phyloP scores from a whole-genome alignment of 2,888 invertebrate genomes.

The Amiota minor region DNA sequence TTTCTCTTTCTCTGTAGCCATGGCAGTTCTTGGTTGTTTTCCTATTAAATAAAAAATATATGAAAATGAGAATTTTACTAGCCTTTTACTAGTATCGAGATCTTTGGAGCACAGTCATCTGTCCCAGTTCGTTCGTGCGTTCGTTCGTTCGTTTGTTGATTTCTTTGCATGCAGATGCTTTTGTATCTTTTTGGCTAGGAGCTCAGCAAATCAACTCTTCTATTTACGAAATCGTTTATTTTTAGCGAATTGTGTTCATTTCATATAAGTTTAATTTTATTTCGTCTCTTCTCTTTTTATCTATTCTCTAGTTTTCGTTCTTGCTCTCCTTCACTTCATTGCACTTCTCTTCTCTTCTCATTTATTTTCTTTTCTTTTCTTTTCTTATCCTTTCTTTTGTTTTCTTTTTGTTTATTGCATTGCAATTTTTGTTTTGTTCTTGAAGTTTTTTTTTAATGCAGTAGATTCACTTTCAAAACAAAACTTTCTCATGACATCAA shows the following conservation, averaged over 20 bases:
- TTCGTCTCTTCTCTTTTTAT: not conserved
- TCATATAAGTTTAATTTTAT: not conserved
- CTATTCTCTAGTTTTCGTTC: not conserved
- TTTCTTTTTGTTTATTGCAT: not conserved
- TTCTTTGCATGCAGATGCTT: not conserved
- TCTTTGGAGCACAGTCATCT: too few relatives aligned
- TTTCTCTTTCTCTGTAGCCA: not conserved
- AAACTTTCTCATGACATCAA: too few relatives aligned
- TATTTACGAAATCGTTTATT: slow-evolving; percentile 19
- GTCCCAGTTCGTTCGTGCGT: not conserved
- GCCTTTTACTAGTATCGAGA: too few relatives aligned
- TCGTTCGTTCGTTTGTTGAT: not conserved
- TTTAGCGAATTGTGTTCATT: slow-evolving; percentile 13
- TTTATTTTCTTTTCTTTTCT: not conserved
- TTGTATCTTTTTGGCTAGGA: not conserved
- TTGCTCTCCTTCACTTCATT: too few relatives aligned
- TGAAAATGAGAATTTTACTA: too few relatives aligned
- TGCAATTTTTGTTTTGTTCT: not conserved
- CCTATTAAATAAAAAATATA: too few relatives aligned
- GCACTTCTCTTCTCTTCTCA: not conserved
- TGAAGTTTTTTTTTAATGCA: too few relatives aligned
- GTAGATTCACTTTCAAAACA: too few relatives aligned
- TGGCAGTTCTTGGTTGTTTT: not conserved
- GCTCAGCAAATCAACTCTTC: not conserved
- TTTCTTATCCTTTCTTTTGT: not conserved